phyloP scores from a whole-genome alignment of 2,888 invertebrate species.

The Epinotia bilunana region DNA sequence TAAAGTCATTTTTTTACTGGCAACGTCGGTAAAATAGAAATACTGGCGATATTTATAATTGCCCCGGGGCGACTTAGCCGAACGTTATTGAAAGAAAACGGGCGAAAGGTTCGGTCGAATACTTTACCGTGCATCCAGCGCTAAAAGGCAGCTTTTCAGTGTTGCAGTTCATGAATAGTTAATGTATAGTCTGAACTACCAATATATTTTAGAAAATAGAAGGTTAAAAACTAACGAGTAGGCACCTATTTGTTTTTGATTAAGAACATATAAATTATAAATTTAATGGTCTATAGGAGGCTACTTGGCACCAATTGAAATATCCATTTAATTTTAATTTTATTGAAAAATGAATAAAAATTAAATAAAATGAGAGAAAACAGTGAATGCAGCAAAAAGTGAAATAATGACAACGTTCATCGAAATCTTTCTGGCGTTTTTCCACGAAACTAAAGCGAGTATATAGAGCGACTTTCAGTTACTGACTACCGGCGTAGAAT shows the following conservation, averaged over 20 bases:
- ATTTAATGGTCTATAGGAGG: too few relatives aligned
- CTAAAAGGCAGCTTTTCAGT: constrained; percentile 14
- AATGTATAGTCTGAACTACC: neutral
- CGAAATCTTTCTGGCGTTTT: too few relatives aligned
- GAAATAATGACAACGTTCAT: too few relatives aligned
- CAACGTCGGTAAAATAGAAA: constrained; percentile 28
- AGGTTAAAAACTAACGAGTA: neutral
- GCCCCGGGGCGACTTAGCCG: constrained; percentile 17
- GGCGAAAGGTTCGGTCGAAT: constrained; percentile 16
- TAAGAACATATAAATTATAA: too few relatives aligned
- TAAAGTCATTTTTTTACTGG: constrained; percentile 26
- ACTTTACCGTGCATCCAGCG: constrained; percentile 26
- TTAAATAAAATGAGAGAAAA: too few relatives aligned
- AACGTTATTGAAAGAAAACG: constrained; percentile 32
- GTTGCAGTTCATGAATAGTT: neutral
- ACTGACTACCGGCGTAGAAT: too few relatives aligned
- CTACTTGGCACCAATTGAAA: too few relatives aligned
- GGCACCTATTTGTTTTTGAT: neutral
- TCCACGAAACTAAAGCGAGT: too few relatives aligned
- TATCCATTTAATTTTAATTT: too few relatives aligned
- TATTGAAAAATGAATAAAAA: too few relatives aligned
- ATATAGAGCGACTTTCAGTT: too few relatives aligned
- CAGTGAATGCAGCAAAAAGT: too few relatives aligned
- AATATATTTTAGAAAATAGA: neutral
- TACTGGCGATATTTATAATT: constrained; percentile 37